Evolutionary conservation across 2,113 vertebrate species (phyloP).

Genomic region (Serilophus lunatus): DNA sequence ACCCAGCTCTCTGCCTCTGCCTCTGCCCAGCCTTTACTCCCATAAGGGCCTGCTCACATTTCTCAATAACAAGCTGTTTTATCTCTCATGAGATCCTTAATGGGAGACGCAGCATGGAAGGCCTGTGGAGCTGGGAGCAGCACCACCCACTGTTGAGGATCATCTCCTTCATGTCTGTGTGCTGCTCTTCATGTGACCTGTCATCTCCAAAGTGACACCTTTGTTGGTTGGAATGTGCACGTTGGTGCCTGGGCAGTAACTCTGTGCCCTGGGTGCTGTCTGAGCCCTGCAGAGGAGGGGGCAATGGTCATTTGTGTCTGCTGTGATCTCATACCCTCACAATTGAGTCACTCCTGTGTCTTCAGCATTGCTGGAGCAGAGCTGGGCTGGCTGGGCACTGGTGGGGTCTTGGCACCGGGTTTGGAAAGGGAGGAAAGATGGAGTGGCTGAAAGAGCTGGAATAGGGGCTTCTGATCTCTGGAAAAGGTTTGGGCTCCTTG

Average conservation of each 20-base stretch:
- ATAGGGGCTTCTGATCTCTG: not conserved
- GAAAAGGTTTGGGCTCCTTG: not conserved
- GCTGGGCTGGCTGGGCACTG: not conserved
- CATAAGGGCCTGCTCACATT: accelerated
- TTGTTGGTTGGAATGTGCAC: accelerated
- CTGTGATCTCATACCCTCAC: not conserved
- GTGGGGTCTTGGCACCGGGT: not conserved
- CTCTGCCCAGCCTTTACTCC: not conserved
- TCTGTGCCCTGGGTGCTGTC: not conserved
- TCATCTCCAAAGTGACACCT: accelerated
- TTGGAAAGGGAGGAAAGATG: not conserved
- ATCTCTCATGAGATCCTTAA: not conserved
- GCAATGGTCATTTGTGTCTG: accelerated
- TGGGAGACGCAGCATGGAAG: not conserved
- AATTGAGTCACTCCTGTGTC: not conserved
- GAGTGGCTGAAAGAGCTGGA: not conserved
- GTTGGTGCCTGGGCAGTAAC: accelerated
- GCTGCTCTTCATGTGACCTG: not conserved
- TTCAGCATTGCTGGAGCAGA: not conserved
- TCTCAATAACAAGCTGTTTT: accelerated
- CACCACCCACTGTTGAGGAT: too few relatives aligned
- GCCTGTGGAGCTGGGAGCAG: too few relatives aligned
- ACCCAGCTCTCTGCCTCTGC: not conserved
- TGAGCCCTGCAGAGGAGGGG: not conserved
- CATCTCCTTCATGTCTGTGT: accelerated